Conservation (phyloP, 2,888 invertebrate genomes). For the Melanophora roralis region DNA sequence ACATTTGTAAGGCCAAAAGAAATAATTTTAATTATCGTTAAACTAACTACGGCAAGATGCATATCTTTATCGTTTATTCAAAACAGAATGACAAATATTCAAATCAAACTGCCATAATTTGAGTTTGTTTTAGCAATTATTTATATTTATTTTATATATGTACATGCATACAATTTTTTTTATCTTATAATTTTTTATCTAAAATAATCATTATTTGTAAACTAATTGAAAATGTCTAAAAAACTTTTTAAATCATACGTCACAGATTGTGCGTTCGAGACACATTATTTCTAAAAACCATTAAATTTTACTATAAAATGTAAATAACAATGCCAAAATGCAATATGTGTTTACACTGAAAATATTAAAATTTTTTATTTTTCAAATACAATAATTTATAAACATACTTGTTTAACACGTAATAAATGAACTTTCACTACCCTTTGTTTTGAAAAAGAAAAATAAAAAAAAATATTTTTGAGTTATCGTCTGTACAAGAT, state of each 20-base stretch:
- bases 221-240: conserved; percentile 20
- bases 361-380: too few species aligned
- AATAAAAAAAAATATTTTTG: not conserved
- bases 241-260: conserved; percentile 18
- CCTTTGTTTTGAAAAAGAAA: conserved; percentile 23
- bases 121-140: too few species aligned
- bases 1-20: too few species aligned
- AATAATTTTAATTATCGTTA: too few species aligned
- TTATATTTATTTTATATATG: too few species aligned
- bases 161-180: too few species aligned
- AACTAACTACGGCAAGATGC: too few species aligned
- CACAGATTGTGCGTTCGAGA: not conserved
- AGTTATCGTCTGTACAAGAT: conserved; percentile 2
- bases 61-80: too few species aligned
- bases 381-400: too few species aligned
- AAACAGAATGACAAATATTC: too few species aligned
- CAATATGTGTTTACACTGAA: not conserved
- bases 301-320: not conserved
- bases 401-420: not conserved
- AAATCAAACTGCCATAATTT: too few species aligned
- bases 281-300: not conserved
- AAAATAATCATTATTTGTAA: not conserved
- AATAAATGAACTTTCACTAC: conserved; percentile 62
- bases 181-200: too few species aligned
- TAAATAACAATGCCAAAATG: not conserved